phyloP scores from a whole-genome alignment of 2,888 invertebrate genomes.

The Erebia epiphron region DNA sequence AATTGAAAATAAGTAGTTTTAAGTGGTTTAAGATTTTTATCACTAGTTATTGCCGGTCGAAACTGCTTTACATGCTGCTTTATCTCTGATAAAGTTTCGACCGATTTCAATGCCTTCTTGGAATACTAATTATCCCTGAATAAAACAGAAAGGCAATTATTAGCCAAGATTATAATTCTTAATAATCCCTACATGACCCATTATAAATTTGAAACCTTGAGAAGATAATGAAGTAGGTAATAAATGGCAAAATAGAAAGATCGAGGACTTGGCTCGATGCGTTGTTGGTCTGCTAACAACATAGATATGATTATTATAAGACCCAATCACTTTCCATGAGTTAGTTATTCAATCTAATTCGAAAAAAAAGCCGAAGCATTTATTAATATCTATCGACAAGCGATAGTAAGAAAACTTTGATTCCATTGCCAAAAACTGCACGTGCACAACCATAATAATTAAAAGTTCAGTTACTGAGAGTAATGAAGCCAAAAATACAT shows the following conservation, averaged over 20 bases:
- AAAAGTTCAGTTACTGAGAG: slow-evolving; percentile 25
- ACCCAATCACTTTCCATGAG: too few relatives aligned
- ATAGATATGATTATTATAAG: too few relatives aligned
- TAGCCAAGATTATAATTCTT: not conserved
- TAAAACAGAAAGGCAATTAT: not conserved
- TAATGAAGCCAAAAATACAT: slow-evolving; percentile 45
- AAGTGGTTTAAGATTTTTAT: not conserved
- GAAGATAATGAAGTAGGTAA: not conserved
- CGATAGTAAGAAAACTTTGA: not conserved
- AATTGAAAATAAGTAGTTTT: not conserved
- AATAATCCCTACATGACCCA: not conserved
- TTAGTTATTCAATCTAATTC: too few relatives aligned
- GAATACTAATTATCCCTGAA: not conserved
- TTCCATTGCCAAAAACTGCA: slow-evolving; percentile 1
- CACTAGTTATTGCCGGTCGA: not conserved
- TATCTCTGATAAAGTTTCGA: not conserved
- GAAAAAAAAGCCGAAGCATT: too few relatives aligned
- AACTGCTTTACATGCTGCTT: not conserved
- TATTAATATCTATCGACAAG: too few relatives aligned
- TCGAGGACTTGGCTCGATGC: not conserved
- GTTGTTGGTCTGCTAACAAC: too few relatives aligned
- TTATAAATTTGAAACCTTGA: not conserved
- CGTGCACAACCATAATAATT: slow-evolving; percentile 26
- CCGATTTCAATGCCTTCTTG: not conserved
- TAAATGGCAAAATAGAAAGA: not conserved